Base-by-base conservation (phyloP, 2,888 invertebrate species). In the Sinhomidia bicolor region DNA sequence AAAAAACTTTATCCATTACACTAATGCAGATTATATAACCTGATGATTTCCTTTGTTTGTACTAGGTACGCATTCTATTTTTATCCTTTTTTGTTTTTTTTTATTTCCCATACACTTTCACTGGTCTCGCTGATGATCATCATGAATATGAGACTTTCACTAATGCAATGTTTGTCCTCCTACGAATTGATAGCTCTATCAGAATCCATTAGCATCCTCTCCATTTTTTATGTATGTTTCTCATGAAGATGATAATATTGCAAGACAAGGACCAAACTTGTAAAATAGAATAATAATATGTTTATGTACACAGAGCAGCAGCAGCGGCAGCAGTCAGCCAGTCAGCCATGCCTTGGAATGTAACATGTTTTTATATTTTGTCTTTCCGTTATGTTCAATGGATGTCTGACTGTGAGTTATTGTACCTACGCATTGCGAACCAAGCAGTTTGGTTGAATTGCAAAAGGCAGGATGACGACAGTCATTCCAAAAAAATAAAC, bases 111-210 rank as follows among this genome's bases (percentile, higher is more conserved):
- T 44, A 6, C 41, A 60, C 60, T 80, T 62, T 60, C 36, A 20
- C 54, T 78, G 17, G n/a, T 57, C 29, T 26, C 54, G 9, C 26
- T 57, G 44, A 65, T 17, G 65, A 85, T 74, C 26, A 76, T 26
- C 26, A 76, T 26, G 57, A 85, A 32, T 79, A 44, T 23, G 86
- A 79, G 54, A 79, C 78, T 60, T 51, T 74, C 26, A 60, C 87
- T 87, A 87, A 81, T 87, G 68, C 62, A 76, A 88, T 65, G 47
- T 60, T 76, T 82, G 76, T 83, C 68, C 62, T 83, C 68, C 62
- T 82, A 78, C n/a, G 76, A 88, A 83, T 81, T 88, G 88, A 88
- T 83, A 78, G 82, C 88, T 83, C 65, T 76, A 88, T 88, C 88
- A 87, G 82, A 87, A 76, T 87, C 87, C 87, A 87, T 82, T 88